Evolutionary conservation across 2,113 vertebrate genomes (phyloP).

Genomic region (Etheostoma cragini): DNA sequence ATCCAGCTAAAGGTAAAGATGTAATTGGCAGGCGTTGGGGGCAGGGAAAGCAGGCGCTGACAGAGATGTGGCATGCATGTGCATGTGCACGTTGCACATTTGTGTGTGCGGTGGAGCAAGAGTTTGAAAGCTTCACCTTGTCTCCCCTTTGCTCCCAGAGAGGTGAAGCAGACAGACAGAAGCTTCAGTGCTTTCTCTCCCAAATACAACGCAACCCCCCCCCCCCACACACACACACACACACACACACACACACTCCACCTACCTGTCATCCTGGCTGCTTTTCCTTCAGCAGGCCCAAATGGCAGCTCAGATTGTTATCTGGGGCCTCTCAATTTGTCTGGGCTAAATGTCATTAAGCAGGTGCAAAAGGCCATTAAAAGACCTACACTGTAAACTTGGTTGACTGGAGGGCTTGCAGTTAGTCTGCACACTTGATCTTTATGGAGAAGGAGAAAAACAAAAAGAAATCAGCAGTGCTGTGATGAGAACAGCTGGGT

Average conservation of each 20-base stretch:
- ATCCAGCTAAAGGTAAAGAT: conserved; percentile 78
- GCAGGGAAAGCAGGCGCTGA: conserved; percentile 75
- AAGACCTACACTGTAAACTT: conserved; percentile 39
- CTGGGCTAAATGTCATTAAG: conserved; percentile 81
- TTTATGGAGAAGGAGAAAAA: neutral
- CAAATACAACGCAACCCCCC: conserved; percentile 33
- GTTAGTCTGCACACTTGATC: conserved; percentile 7
- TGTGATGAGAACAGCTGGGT: neutral
- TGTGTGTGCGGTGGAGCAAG: conserved; percentile 7
- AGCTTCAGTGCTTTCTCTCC: conserved; percentile 37
- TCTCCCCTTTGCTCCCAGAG: conserved; percentile 62
- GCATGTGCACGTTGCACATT: neutral
- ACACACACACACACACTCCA: too few relatives aligned
- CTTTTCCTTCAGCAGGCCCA: conserved; percentile 74
- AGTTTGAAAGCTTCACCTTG: conserved; percentile 52
- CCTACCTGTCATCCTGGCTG: conserved; percentile 55
- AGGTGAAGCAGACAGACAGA: conserved; percentile 59
- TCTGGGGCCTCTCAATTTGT: conserved; percentile 79
- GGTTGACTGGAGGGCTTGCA: fast-evolving
- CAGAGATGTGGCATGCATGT: conserved; percentile 24
- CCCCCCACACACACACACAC: too few relatives aligned
- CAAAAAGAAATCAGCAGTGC: neutral
- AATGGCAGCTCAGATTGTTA: conserved; percentile 83
- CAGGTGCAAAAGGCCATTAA: conserved; percentile 80
- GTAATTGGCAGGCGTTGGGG: conserved; percentile 66